These are phyloP conservation scores for Noctua janthe DNA, from an alignment of 2,888 invertebrate species.

Conservation along the genomic window DNA sequence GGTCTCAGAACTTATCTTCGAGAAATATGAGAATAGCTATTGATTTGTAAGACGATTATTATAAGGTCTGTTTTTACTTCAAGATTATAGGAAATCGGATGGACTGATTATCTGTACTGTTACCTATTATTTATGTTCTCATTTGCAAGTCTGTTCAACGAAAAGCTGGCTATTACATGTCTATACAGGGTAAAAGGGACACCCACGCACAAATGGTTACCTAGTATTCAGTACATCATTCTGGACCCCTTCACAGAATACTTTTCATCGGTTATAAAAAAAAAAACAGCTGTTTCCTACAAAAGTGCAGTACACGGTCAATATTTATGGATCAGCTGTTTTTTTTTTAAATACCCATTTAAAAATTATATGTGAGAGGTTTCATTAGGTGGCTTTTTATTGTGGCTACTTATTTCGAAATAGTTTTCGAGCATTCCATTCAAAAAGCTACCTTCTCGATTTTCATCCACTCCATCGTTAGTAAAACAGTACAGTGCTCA, in stretches of 20 bases:
- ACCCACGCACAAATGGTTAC: too few relatives aligned
- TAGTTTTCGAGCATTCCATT: neutral
- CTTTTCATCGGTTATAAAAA: too few relatives aligned
- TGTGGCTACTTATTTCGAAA: neutral
- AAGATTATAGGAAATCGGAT: neutral
- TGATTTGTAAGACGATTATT: neutral
- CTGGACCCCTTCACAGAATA: too few relatives aligned
- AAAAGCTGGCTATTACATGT: neutral
- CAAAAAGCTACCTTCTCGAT: neutral
- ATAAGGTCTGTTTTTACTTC: neutral
- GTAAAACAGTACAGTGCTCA: neutral
- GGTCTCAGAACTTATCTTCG: neutral
- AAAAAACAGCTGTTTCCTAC: too few relatives aligned
- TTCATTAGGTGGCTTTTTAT: too few relatives aligned
- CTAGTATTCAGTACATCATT: too few relatives aligned
- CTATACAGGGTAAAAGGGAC: neutral
- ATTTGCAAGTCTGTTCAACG: neutral
- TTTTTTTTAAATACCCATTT: too few relatives aligned
- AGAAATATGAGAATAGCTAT: constrained; percentile 11
- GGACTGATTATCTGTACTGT: neutral
- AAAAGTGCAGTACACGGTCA: too few relatives aligned
- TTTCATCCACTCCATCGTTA: neutral
- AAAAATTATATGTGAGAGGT: too few relatives aligned
- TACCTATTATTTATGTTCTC: neutral
- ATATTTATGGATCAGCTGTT: too few relatives aligned